Percentiles rank a stretch among this genome's conserved stretches.
Evolutionary conservation across 2,797 vertebrate species (phyloP).

Genomic region (Vireo griseus): DNA sequence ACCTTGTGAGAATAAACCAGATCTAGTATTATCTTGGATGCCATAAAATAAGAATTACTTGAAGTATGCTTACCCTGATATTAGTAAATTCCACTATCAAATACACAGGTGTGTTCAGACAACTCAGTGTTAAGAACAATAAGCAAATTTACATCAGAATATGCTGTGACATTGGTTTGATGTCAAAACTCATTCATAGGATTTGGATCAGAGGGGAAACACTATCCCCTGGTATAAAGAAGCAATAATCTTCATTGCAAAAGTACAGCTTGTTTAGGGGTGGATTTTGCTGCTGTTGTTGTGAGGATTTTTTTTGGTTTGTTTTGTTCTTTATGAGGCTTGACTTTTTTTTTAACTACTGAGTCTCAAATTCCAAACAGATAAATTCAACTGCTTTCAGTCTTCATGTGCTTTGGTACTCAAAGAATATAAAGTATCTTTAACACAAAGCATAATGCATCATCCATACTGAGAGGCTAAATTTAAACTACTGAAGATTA

Average conservation of each 20-base stretch:
- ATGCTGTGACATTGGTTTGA: not conserved
- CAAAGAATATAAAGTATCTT: not conserved
- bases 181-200: not conserved
- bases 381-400: not conserved
- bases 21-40: not conserved
- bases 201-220: not conserved
- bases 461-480: not conserved
- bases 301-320: not conserved
- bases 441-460: not conserved
- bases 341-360: not conserved
- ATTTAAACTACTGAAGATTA: not conserved
- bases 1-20: not conserved
- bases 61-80: not conserved
- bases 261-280: fast-evolving
- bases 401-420: not conserved
- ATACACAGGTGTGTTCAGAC: not conserved
- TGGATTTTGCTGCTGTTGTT: not conserved
- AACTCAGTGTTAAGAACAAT: not conserved
- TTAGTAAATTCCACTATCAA: not conserved
- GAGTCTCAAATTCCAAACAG: not conserved
- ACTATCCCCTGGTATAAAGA: not conserved
- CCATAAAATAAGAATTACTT: not conserved
- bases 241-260: not conserved
- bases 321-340: not conserved
- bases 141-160: not conserved